Evolutionary conservation across 2,113 vertebrate species (phyloP).

Genomic region (Tragelaphus scriptus): DNA sequence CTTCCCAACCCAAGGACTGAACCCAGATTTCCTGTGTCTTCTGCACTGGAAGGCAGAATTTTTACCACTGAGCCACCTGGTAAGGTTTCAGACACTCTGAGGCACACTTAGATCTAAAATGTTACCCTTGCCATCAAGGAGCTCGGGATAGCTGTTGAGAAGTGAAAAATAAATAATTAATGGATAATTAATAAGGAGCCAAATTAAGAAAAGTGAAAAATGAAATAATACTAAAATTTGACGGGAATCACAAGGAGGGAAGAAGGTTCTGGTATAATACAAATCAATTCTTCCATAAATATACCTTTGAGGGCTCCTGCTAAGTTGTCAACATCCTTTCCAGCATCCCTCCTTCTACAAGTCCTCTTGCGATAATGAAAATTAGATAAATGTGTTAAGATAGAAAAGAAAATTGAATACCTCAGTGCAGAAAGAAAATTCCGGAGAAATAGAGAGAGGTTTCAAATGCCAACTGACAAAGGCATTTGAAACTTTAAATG

Average conservation of each 20-base stretch:
- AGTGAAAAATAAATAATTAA: neutral
- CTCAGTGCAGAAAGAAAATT: neutral
- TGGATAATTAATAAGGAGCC: neutral
- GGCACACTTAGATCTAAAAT: neutral
- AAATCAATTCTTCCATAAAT: neutral
- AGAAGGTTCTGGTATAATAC: neutral
- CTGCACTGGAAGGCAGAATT: neutral
- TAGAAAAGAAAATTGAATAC: neutral
- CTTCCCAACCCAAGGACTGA: neutral
- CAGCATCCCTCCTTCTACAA: neutral
- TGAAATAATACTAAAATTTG: neutral
- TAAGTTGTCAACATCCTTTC: neutral
- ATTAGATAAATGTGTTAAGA: neutral
- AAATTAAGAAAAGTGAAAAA: neutral
- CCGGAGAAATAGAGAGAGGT: neutral
- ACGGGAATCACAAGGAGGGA: neutral
- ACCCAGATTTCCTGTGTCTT: neutral
- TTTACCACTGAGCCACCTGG: neutral
- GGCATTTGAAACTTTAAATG: neutral
- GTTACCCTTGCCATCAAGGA: neutral
- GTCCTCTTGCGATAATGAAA: neutral
- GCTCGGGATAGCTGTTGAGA: neutral
- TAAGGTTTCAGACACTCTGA: neutral
- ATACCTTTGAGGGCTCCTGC: neutral
- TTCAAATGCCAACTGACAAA: neutral